Evolutionary conservation across 2,888 invertebrate genomes (phyloP).

Genomic region (Cybosia mesomella): DNA sequence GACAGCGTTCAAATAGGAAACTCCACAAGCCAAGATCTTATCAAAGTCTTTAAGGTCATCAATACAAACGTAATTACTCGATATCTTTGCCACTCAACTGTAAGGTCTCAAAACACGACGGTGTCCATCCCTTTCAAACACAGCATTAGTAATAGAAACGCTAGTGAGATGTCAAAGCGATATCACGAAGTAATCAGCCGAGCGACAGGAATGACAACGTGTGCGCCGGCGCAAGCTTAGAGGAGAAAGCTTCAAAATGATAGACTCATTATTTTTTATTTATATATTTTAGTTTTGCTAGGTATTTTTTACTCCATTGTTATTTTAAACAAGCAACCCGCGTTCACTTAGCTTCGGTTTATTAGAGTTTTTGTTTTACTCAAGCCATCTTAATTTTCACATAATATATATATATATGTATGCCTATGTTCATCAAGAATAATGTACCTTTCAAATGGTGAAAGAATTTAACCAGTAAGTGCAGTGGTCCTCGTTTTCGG

Average conservation of each 20-base stretch:
- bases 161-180: constrained; percentile 30
- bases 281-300: not conserved
- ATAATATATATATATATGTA: no score
- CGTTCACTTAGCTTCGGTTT: no score
- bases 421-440: no score
- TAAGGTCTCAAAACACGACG: not conserved
- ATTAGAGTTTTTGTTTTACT: no score
- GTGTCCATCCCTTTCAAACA: not conserved
- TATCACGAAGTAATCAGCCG: constrained; percentile 47
- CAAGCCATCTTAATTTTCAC: no score
- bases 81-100: not conserved
- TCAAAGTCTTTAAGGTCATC: not conserved
- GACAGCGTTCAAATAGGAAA: not conserved
- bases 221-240: constrained; percentile 26
- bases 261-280: not conserved
- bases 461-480: no score
- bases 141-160: constrained; percentile 47
- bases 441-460: no score
- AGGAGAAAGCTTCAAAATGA: constrained; percentile 38
- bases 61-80: not conserved
- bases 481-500: not conserved
- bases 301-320: not conserved
- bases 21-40: not conserved
- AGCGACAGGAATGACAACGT: constrained; percentile 24
- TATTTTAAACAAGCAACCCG: no score